Evolutionary conservation across 2,888 invertebrate species (phyloP), one percentile per base, ranked within the genome.

Genomic region (Melitaea athalia): DNA sequence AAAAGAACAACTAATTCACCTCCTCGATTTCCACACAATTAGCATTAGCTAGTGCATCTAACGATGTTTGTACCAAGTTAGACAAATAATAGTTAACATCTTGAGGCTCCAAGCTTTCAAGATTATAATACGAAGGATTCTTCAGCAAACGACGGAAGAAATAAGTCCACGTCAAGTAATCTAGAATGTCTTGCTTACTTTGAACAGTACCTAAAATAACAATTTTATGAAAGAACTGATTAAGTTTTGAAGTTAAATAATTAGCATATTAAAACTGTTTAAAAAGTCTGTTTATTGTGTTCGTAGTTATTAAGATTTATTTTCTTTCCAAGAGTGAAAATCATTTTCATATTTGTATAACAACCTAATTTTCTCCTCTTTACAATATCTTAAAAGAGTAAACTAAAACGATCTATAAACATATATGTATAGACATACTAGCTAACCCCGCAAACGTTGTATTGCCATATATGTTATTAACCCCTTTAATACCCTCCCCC

Each of bases 81-180:
- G 97, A 97, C 61, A 99, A 92, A 85, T 95, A 99, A 24, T 91
- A 86, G 83, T 96, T 97, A 1, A 97, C 90, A 67, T 94, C 93
- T 55, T 94, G 91, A 0, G 95, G 94, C 69, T 97, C 96, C 14
- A 95, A 81, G 43, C 94, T 94, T 57, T 96, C 95, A 70, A 99
- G 87, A 70, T 96, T 95, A 83, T 99, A 99, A 85, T 97, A 99
- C 0, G 96, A 94, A 0, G 99, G 99, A 94, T 99, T 99, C 81
- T 97, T 96, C 64, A 99, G 87, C 6, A 99, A 91, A 17, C 99
- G 94, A 63, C 99, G 93, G 93, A 99, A 99, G 93, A 99, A 98
- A 83, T 98, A 99, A 0, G 99, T 99, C 97, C 99, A 99, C 0
- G 99, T 99, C 75, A 99, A 93, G 91, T 99, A 99, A 87, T 99